Percentiles rank a stretch among this genome's conserved stretches.
Conservation (phyloP, 2,797 vertebrate genomes). For the Todus mexicanus region DNA sequence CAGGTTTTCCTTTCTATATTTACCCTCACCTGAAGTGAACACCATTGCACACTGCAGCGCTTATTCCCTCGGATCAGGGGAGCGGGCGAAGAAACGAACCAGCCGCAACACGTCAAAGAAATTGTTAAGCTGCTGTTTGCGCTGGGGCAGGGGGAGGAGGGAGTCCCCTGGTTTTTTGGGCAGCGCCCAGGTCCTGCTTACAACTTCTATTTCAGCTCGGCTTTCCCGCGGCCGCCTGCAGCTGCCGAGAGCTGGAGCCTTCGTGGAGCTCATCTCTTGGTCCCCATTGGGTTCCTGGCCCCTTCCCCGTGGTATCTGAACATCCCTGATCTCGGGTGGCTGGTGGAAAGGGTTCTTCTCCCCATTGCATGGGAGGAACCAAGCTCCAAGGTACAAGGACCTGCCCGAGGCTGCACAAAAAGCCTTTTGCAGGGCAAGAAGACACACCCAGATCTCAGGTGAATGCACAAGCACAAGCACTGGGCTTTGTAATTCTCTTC, state of each 20-base stretch:
- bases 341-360: neutral
- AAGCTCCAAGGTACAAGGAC: neutral
- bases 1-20: slow-evolving; percentile 71
- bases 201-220: neutral
- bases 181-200: neutral
- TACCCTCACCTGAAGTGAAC: slow-evolving; percentile 69
- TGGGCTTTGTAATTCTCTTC: neutral
- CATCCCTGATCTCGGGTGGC: neutral
- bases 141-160: neutral
- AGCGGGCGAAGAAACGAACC: neutral
- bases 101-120: slow-evolving; percentile 51
- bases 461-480: neutral
- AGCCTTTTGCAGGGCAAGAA: neutral
- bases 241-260: neutral
- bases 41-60: slow-evolving; percentile 39
- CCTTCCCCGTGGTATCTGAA: neutral
- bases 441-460: accelerated
- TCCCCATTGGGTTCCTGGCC: accelerated
- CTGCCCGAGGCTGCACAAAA: neutral
- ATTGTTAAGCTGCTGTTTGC: slow-evolving; percentile 49
- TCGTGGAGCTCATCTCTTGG: accelerated
- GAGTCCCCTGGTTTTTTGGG: slow-evolving; percentile 15
- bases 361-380: neutral
- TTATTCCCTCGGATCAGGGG: slow-evolving; percentile 39
- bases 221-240: neutral